Evolutionary conservation across 1,140 invertebrate genomes (phyloP).

Genomic region (Hycleus phaleratus): DNA sequence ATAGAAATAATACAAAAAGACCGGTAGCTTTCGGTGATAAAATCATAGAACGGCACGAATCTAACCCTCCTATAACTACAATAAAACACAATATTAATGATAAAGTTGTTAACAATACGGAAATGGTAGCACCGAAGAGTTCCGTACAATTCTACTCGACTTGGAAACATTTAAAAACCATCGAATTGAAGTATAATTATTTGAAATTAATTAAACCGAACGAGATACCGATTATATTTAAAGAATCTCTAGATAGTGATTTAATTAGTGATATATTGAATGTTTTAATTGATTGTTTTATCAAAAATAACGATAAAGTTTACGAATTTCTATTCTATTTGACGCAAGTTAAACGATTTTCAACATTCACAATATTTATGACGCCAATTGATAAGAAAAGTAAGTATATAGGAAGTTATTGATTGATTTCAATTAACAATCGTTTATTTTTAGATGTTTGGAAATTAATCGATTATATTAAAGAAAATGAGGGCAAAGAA

Average conservation of each 20-base stretch:
- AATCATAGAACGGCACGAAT: slow-evolving; percentile 19
- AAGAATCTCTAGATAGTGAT: slow-evolving; percentile 30
- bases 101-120: slow-evolving; percentile 11
- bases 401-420: slow-evolving; percentile 15
- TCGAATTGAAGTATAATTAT: slow-evolving; percentile 24
- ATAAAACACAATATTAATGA: slow-evolving; percentile 22
- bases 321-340: slow-evolving; percentile 26
- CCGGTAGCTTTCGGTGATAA: slow-evolving; percentile 21
- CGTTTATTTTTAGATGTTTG: slow-evolving; percentile 25
- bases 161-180: slow-evolving; percentile 28
- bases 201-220: slow-evolving; percentile 27
- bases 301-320: slow-evolving; percentile 18
- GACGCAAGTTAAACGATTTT: slow-evolving; percentile 30
- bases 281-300: slow-evolving; percentile 24
- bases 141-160: slow-evolving; percentile 31
- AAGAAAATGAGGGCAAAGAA: slow-evolving; percentile 12
- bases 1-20: slow-evolving; percentile 13
- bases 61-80: background rate
- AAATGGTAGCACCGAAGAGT: slow-evolving; percentile 24
- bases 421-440: too few species aligned
- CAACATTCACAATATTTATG: slow-evolving; percentile 32
- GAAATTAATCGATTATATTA: slow-evolving; percentile 25
- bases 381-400: slow-evolving; percentile 29
- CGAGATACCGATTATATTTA: slow-evolving; percentile 30
- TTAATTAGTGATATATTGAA: slow-evolving; percentile 32